Conservation (phyloP, 2,113 vertebrate species). For the Cebidichthys violaceus region DNA sequence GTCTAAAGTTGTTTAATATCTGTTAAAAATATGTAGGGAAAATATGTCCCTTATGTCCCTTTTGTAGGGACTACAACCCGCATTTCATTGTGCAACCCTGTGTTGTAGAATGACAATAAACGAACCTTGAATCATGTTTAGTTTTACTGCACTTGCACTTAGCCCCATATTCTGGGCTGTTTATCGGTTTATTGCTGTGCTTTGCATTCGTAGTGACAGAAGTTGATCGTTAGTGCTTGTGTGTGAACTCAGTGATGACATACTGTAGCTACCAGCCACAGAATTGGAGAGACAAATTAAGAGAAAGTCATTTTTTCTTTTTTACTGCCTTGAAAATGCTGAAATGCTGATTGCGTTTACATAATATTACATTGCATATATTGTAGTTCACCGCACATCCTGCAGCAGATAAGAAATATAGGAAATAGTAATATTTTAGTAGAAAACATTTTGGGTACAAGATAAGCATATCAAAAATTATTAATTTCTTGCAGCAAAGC, state of each 20-base stretch:
- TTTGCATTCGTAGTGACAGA: neutral
- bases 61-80: neutral
- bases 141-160: neutral
- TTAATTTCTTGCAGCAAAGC: neutral
- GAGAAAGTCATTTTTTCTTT: constrained; percentile 34
- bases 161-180: neutral
- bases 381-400: constrained; percentile 20
- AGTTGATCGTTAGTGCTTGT: neutral
- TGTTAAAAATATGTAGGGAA: too few relatives aligned
- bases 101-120: neutral
- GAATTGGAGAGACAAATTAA: neutral
- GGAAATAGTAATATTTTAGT: constrained; percentile 15
- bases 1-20: neutral
- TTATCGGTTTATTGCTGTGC: neutral
- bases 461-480: constrained; percentile 7
- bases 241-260: neutral
- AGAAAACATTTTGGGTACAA: constrained; percentile 38
- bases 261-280: neutral
- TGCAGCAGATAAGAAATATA: constrained; percentile 38
- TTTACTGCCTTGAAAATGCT: constrained; percentile 67
- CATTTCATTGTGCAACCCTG: neutral
- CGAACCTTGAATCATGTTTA: neutral
- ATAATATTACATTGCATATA: constrained; percentile 49
- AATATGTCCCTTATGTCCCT: too few relatives aligned
- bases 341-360: constrained; percentile 40